Conservation (phyloP, 2,888 invertebrate genomes). For the Tachina lurida region DNA sequence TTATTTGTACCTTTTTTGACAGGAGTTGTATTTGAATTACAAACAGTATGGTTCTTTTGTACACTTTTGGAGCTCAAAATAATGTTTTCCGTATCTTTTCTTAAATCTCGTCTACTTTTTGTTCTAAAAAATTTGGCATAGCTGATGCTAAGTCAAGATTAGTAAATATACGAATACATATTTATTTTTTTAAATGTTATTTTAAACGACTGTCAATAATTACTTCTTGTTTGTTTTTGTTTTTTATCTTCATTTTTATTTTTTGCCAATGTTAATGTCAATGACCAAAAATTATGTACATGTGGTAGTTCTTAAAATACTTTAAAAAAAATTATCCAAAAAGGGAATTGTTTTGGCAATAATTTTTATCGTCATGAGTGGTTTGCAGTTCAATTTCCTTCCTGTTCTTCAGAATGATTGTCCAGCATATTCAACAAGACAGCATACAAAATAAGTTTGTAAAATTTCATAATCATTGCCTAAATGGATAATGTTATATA, state of each 20-base stretch:
- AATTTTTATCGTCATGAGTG: conserved; percentile 4
- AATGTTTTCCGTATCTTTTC: no score
- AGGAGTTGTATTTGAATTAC: no score
- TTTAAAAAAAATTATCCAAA: not conserved
- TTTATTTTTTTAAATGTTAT: not conserved
- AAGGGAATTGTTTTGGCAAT: conserved; percentile 38
- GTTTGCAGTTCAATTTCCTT: conserved; percentile 3
- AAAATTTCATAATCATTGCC: not conserved
- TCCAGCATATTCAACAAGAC: not conserved
- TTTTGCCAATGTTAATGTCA: conserved; percentile 75
- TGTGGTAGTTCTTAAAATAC: conserved; percentile 17
- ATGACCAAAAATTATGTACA: conserved; percentile 73
- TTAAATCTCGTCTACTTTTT: no score
- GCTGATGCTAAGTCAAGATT: no score
- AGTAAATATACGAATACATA: no score
- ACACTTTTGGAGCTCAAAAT: no score
- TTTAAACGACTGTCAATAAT: conserved; percentile 2
- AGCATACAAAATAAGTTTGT: not conserved
- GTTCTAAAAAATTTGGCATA: no score
- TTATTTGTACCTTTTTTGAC: no score
- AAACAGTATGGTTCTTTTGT: no score
- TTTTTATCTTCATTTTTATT: conserved; percentile 60
- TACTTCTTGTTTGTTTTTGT: not conserved
- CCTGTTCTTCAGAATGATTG: conserved; percentile 9
- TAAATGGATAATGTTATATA: no score